Base-by-base conservation (phyloP, 2,888 invertebrate species). In the Palloptera scutellata region DNA sequence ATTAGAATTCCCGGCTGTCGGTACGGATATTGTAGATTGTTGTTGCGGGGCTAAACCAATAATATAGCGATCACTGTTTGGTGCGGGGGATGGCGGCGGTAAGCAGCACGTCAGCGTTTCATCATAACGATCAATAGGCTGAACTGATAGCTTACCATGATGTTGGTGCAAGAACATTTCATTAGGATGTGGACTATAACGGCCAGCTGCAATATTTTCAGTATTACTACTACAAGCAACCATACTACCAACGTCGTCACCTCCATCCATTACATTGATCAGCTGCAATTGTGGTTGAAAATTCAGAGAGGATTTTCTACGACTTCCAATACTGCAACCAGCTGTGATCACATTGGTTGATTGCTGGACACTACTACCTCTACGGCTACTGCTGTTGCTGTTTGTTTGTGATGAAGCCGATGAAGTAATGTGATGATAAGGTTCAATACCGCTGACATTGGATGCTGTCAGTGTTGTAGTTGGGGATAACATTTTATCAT, bases 1-100 rank as follows among this genome's bases (percentile, higher is more conserved):
- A 55, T 30, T 30, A 30, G 30, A 30, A 6, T 30, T 30, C 6
- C 30, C 30, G 2, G 15, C 12, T n/a, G 40, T 40, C 6, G 53
- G 6, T 13, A 53, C 60, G 43, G 45, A 20, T 17, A 30, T 30
- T 30, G 30, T 30, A 30, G 30, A 30, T 30, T 30, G 30, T 48
- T 67, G 45, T 10, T 65, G 61, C 30, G 71, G 68, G 43, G 66
- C 61, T 64, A 71, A 20, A 6, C 54, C 63, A 41, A 72, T 71
- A 67, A 83, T 74, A 66, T 77, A 80, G 17, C 83, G 79, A 65
- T 85, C 85, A 68, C 78, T 83, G 53, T 81, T 84, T 8, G 85
- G 85, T 2, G 85, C 85, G 13, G 85, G 85, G 3, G 85, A 85
- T 11, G 85, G 85, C 10, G 85, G 85, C 1, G 85, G 84, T 45